A percentile compares a stretch with the other conserved stretches of the same genome.
Evolutionary conservation across 1,140 invertebrate species (phyloP).

Genomic region (Mesaphorura yosii): DNA sequence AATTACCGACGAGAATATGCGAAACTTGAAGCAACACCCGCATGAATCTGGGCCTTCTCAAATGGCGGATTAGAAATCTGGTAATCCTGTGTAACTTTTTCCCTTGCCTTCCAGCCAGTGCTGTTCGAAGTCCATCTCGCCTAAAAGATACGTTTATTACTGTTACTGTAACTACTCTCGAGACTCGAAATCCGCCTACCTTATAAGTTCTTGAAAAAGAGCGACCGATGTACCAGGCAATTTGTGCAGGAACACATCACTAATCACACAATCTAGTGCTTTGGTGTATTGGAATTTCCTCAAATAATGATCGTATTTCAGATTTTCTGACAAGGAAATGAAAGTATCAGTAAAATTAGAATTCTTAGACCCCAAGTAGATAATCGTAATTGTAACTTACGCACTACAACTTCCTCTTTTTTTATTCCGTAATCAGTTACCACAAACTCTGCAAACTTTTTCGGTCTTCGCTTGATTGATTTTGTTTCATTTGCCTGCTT

Average conservation of each 20-base stretch:
- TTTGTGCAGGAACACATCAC: constrained; percentile 46
- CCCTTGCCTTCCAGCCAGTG: constrained; percentile 55
- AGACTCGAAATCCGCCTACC: constrained; percentile 31
- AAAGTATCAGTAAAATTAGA: not conserved
- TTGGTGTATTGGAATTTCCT: constrained; percentile 69
- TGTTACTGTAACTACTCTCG: constrained; percentile 1
- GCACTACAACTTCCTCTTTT: constrained; percentile 10
- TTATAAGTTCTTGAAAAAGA: constrained; percentile 70
- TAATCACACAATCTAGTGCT: constrained; percentile 62
- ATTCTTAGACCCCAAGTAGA: no score
- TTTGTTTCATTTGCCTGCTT: constrained; percentile 33
- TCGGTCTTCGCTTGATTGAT: constrained; percentile 36
- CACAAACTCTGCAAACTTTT: constrained; percentile 31
- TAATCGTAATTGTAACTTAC: no score
- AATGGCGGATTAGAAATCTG: constrained; percentile 61
- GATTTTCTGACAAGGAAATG: constrained; percentile 16
- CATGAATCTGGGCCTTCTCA: constrained; percentile 61
- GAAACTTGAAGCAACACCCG: constrained; percentile 58
- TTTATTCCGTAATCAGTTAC: constrained; percentile 22
- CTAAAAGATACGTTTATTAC: constrained; percentile 33
- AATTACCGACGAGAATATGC: constrained; percentile 54
- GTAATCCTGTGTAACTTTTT: constrained; percentile 54
- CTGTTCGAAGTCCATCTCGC: constrained; percentile 56
- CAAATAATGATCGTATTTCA: constrained; percentile 52
- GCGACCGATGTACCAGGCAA: constrained; percentile 63